Conservation (phyloP, 2,797 vertebrate species). For the Acrossocheilus fasciatus region DNA sequence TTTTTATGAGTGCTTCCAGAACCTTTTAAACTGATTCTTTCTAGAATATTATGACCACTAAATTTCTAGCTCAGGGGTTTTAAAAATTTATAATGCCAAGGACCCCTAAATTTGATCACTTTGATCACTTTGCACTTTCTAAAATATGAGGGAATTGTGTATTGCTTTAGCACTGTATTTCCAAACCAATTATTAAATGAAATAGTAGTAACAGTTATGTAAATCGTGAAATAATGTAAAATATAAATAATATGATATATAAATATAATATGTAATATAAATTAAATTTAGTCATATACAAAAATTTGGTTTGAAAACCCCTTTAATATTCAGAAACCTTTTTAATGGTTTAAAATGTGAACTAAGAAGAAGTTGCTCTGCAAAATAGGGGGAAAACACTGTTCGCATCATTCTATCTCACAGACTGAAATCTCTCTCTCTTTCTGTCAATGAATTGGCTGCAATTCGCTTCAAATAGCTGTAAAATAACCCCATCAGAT, state of each 20-base stretch:
- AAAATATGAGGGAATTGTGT: background rate
- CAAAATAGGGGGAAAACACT: background rate
- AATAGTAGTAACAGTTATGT: background rate
- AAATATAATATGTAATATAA: background rate
- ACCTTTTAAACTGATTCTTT: background rate
- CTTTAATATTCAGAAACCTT: background rate
- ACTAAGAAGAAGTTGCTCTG: background rate
- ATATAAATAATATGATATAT: background rate
- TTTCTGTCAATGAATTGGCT: constrained; percentile 67
- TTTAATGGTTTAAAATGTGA: background rate
- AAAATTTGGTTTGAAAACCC: background rate
- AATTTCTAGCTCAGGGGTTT: background rate
- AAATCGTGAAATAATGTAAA: background rate
- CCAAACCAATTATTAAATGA: background rate
- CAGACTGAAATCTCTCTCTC: constrained; percentile 41
- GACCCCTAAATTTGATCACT: background rate
- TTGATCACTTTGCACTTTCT: background rate
- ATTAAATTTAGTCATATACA: background rate
- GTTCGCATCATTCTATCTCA: background rate
- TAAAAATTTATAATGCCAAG: background rate
- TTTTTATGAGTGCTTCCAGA: background rate
- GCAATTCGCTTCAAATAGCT: constrained; percentile 52
- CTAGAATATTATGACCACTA: background rate
- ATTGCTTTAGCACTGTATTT: background rate
- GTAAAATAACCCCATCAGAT: background rate